A percentile compares a stretch with the other conserved stretches of the same genome.
These are phyloP conservation scores for Lacanobia oleracea DNA, from an alignment of 2,888 invertebrate genomes.

Conservation along the genomic window DNA sequence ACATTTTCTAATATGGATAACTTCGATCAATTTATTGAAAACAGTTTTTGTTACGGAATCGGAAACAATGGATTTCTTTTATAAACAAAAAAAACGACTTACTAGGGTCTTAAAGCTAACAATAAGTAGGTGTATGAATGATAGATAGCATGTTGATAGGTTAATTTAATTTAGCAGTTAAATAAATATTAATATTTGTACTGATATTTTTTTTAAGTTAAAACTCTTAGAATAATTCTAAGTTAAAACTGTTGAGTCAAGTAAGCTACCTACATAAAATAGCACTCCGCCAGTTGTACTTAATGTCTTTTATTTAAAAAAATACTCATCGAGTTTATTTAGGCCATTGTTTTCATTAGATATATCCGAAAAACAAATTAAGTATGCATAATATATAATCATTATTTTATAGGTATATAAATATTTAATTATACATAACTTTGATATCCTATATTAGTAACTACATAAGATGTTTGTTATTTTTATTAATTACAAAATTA, in stretches of 20 bases:
- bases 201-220: constrained; percentile 19
- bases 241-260: constrained; percentile 6
- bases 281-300: constrained; percentile 16
- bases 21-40: constrained; percentile 6
- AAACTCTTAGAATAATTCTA: constrained; percentile 22
- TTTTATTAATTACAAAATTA: constrained; percentile 72
- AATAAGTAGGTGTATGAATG: constrained; percentile 34
- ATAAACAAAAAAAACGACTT: constrained; percentile 29
- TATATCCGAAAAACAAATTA: constrained; percentile 39
- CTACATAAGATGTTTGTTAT: constrained; percentile 67
- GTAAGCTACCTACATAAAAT: constrained; percentile 17
- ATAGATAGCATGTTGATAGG: constrained; percentile 19
- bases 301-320: constrained; percentile 61
- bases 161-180: constrained; percentile 11
- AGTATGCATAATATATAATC: constrained; percentile 64
- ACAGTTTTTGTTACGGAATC: neutral
- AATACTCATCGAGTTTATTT: constrained; percentile 35
- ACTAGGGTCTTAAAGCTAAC: constrained; percentile 46
- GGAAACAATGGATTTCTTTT: neutral
- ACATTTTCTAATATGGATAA: neutral
- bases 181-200: constrained; percentile 36
- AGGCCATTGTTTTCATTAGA: constrained; percentile 41
- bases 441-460: constrained; percentile 70
- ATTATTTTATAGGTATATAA: constrained; percentile 33
- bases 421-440: constrained; percentile 50